A percentile compares a stretch with the other conserved stretches of the same genome.
Evolutionary conservation across 2,888 invertebrate genomes (phyloP).

Genomic region (Hirtodrosophila alboralis): DNA sequence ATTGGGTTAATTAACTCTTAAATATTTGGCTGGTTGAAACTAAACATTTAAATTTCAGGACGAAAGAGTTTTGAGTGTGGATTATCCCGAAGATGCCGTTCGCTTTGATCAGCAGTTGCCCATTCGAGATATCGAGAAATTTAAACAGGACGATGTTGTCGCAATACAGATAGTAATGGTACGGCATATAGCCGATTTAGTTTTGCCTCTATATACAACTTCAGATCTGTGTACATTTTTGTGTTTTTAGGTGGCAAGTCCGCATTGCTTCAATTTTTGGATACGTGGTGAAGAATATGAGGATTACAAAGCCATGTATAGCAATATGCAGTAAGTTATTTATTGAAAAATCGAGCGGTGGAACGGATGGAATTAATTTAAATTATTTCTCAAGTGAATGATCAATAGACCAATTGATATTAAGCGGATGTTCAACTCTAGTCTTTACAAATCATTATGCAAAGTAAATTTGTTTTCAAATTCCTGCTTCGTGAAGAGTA

Average conservation of each 20-base stretch:
- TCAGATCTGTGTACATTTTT: not conserved
- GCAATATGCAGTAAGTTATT: slow-evolving; percentile 75
- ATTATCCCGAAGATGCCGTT: slow-evolving; percentile 72
- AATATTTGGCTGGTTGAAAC: not conserved
- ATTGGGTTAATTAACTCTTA: not conserved
- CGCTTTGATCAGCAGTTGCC: slow-evolving; percentile 60
- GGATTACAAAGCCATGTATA: slow-evolving; percentile 61
- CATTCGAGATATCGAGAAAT: slow-evolving; percentile 18
- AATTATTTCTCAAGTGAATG: too few relatives aligned
- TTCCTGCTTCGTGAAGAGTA: too few relatives aligned
- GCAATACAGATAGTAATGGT: slow-evolving; percentile 51
- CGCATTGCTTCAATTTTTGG: slow-evolving; percentile 79
- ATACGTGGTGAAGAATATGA: slow-evolving; percentile 60
- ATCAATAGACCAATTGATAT: too few relatives aligned
- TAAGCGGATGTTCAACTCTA: too few relatives aligned
- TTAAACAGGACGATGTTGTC: slow-evolving; percentile 15
- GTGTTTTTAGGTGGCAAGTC: slow-evolving; percentile 68
- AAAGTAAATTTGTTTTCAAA: too few relatives aligned
- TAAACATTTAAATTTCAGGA: slow-evolving; percentile 68
- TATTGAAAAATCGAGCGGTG: too few relatives aligned
- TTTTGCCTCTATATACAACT: not conserved
- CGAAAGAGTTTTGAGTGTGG: slow-evolving; percentile 65
- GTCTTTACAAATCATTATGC: too few relatives aligned
- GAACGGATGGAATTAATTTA: too few relatives aligned
- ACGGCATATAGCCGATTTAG: not conserved